Base-by-base conservation (phyloP, 1,140 invertebrate genomes). In the Euura lappo region DNA sequence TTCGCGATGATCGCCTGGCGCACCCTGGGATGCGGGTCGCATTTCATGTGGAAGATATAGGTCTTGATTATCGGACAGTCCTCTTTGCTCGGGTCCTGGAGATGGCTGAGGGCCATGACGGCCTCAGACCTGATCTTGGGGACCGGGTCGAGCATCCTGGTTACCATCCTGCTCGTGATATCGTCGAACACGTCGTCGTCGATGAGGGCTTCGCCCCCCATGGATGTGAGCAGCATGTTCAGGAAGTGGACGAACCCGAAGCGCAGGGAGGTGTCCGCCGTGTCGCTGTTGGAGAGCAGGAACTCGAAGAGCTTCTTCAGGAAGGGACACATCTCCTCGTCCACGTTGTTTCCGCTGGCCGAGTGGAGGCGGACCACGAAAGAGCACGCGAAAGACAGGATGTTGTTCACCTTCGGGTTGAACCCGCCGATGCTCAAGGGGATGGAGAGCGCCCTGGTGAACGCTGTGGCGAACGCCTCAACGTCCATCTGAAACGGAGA, bases 181-280 rank as follows among this genome's bases (percentile, higher is more conserved):
- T n/a, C n/a, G n/a, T n/a, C n/a, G n/a, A n/a, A n/a, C n/a, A n/a
- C n/a, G n/a, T n/a, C n/a, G n/a, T n/a, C n/a, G n/a, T n/a, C n/a
- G n/a, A n/a, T n/a, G n/a, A n/a, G n/a, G n/a, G n/a, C n/a, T n/a
- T n/a, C n/a, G n/a, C n/a, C n/a, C n/a, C n/a, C n/a, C n/a, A n/a
- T n/a, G n/a, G n/a, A n/a, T n/a, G n/a, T n/a, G n/a, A n/a, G n/a
- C n/a, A n/a, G n/a, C n/a, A 93, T 90, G 79, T 94, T 93, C 6
- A 96, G 86, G 74, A 95, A 89, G 78, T 94, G 92, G 81, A 94
- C 96, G 3, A 93, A 90, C 8, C 94, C 88, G 83, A 91, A 94
- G 44, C 95, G 87, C 0, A 95, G 90, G 65, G 89, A 90, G 68
- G 89, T 84, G 47, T 91, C 90, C 47, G 87, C 89, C 2, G 91